A percentile compares a stretch with the other conserved stretches of the same genome.
These are phyloP conservation scores for Mustela lutreola DNA, from an alignment of 2,113 vertebrate species.

Conservation along the genomic window DNA sequence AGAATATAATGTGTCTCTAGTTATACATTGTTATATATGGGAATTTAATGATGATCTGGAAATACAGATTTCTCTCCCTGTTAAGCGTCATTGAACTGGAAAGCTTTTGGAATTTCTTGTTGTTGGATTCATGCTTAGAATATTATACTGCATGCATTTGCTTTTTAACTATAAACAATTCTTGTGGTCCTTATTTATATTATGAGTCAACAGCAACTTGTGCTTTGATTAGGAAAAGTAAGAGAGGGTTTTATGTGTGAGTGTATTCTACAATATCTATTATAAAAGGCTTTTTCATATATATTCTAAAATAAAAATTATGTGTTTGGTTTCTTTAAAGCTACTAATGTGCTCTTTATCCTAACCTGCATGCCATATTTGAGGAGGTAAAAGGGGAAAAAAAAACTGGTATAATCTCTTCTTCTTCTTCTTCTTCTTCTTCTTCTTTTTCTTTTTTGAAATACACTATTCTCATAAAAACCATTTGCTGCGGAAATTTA, in stretches of 20 bases:
- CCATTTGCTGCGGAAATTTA: constrained; percentile 18
- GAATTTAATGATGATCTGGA: neutral
- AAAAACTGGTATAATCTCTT: neutral
- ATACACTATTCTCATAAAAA: constrained; percentile 6
- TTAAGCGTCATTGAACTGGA: neutral
- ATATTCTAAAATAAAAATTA: constrained; percentile 57
- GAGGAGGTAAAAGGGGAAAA: neutral
- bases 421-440: neutral
- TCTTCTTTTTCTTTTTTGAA: neutral
- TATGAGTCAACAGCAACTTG: neutral
- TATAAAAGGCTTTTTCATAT: neutral
- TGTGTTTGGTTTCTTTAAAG: constrained; percentile 13
- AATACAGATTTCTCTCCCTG: neutral
- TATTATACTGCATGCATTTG: neutral
- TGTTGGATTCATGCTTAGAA: neutral
- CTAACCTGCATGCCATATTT: neutral
- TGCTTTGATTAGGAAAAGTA: constrained; percentile 27
- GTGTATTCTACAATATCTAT: constrained; percentile 25
- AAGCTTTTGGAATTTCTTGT: neutral
- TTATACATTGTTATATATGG: neutral
- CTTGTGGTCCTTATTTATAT: neutral
- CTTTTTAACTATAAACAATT: neutral
- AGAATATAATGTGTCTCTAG: neutral
- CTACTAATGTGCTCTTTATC: neutral
- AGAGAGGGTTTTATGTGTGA: neutral